phyloP scores from a whole-genome alignment of 2,797 vertebrate species.

The Propithecus perrieri region DNA sequence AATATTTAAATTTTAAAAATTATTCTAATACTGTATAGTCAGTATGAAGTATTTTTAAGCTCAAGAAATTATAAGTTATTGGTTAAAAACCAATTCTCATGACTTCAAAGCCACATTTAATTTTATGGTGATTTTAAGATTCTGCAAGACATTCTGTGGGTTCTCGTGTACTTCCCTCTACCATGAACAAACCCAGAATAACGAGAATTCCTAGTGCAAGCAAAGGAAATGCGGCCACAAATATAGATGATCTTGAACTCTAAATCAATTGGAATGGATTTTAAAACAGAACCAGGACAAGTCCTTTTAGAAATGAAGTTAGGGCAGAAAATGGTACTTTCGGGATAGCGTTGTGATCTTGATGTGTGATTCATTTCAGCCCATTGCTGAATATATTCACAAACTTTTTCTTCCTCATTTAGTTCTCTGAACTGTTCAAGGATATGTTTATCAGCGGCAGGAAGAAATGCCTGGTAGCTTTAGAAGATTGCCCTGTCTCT shows the following conservation, averaged over 20 bases:
- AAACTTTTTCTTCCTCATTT: constrained; percentile 49
- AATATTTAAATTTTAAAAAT: neutral
- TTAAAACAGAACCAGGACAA: constrained; percentile 41
- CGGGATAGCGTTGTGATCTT: neutral
- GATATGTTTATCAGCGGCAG: constrained; percentile 70
- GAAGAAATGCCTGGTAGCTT: constrained; percentile 62
- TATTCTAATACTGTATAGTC: constrained; percentile 47
- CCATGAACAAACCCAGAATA: neutral
- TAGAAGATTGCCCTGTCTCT: constrained; percentile 76
- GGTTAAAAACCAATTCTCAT: constrained; percentile 38
- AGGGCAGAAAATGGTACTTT: constrained; percentile 23
- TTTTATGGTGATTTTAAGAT: constrained; percentile 37
- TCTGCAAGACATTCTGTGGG: neutral
- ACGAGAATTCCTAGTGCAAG: neutral
- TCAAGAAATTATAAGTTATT: constrained; percentile 65
- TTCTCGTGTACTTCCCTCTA: neutral
- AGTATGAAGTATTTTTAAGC: constrained; percentile 61
- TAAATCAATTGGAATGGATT: constrained; percentile 58
- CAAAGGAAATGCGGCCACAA: neutral
- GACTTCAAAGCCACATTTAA: neutral
- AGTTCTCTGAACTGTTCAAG: constrained; percentile 64
- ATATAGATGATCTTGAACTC: constrained; percentile 37
- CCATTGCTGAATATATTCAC: constrained; percentile 44
- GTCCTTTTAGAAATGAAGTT: constrained; percentile 56
- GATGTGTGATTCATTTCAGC: constrained; percentile 34